These are phyloP conservation scores for Simalia tracyae DNA, from an alignment of 2,797 vertebrate species.

Conservation along the genomic window DNA sequence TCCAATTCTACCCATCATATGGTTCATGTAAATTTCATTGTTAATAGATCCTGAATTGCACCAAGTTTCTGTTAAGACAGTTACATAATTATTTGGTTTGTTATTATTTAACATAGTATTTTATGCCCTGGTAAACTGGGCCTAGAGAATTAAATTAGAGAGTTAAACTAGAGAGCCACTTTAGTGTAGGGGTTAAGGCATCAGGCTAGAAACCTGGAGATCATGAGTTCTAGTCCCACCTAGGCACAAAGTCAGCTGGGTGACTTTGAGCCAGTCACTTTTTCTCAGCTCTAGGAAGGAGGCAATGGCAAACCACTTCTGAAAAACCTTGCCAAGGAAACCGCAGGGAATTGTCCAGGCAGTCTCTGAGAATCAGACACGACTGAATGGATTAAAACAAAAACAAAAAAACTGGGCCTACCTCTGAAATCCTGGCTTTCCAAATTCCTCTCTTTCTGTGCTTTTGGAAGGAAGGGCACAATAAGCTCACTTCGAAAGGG, in stretches of 20 bases:
- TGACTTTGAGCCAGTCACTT: too few relatives aligned
- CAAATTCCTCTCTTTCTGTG: conserved; percentile 79
- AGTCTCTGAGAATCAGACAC: too few relatives aligned
- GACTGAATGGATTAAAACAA: too few relatives aligned
- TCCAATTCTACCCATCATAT: conserved; percentile 61
- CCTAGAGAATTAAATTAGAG: conserved; percentile 65
- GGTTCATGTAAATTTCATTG: conserved; percentile 66
- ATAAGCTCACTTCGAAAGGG: conserved; percentile 90
- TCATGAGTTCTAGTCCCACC: too few relatives aligned
- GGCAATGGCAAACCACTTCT: too few relatives aligned
- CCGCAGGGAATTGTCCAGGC: too few relatives aligned
- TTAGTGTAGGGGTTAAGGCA: too few relatives aligned
- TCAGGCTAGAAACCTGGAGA: too few relatives aligned
- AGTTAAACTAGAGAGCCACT: too few relatives aligned
- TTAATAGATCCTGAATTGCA: conserved; percentile 67
- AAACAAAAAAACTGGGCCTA: conserved; percentile 68
- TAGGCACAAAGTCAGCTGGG: too few relatives aligned
- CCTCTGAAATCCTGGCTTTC: conserved; percentile 80
- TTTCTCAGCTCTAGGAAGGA: too few relatives aligned
- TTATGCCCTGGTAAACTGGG: conserved; percentile 52
- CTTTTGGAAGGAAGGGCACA: conserved; percentile 89
- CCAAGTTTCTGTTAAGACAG: conserved; percentile 68
- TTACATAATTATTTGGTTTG: conserved; percentile 66
- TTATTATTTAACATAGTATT: conserved; percentile 52
- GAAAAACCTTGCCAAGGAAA: too few relatives aligned